A percentile compares a stretch with the other conserved stretches of the same genome.
Evolutionary conservation across 2,888 invertebrate species (phyloP).

Genomic region (Hoplodrina ambigua): DNA sequence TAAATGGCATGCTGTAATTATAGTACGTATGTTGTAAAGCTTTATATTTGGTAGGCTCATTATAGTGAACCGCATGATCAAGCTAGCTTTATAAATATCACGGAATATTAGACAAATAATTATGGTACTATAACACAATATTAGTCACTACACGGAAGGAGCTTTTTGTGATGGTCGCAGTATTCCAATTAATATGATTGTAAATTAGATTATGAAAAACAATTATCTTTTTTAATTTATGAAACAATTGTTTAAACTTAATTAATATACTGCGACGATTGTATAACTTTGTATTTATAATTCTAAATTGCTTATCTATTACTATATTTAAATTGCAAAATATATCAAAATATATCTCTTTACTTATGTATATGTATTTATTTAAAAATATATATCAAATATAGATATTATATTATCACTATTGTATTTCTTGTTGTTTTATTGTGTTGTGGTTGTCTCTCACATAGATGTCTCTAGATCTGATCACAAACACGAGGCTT

Average conservation of each 20-base stretch:
- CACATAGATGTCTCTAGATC: constrained; percentile 49
- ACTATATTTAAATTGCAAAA: constrained; percentile 31
- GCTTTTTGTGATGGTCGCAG: constrained; percentile 46
- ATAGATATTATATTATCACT: constrained; percentile 13
- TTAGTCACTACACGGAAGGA: constrained; percentile 37
- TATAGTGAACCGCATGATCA: constrained; percentile 54
- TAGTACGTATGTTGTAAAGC: constrained; percentile 60
- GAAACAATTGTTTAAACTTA: neutral
- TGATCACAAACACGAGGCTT: constrained; percentile 35
- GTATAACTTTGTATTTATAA: constrained; percentile 17
- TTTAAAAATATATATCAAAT: constrained; percentile 21
- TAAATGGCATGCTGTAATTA: constrained; percentile 60
- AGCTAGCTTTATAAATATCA: constrained; percentile 46
- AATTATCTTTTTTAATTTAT: neutral
- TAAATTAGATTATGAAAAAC: neutral
- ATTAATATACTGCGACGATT: constrained; percentile 39
- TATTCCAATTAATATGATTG: constrained; percentile 21
- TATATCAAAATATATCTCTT: constrained; percentile 63
- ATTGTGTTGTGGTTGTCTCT: constrained; percentile 39
- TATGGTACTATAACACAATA: constrained; percentile 37
- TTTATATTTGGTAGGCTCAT: constrained; percentile 52
- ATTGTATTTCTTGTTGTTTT: constrained; percentile 22
- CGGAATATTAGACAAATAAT: constrained; percentile 46
- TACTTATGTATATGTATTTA: constrained; percentile 48
- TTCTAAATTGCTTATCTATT: constrained; percentile 56